Base-by-base conservation (phyloP, 1,140 invertebrate genomes). In the Pemphigus obesinymphae region DNA sequence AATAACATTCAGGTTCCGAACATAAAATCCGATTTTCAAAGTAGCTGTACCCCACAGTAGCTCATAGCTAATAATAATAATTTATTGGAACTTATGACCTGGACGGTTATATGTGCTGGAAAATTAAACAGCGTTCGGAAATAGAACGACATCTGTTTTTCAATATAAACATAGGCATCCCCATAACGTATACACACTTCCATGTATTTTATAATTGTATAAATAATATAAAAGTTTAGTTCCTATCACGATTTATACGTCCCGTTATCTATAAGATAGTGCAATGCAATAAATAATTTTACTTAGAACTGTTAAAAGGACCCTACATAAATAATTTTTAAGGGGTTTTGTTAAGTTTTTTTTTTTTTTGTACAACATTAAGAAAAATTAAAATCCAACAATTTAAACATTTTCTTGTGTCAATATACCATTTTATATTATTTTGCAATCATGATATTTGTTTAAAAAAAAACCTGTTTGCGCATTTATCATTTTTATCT, bases 71-170 rank as follows among this genome's bases (percentile, higher is more conserved):
- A 70, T 70, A 70, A 70, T 70, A 70, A 70, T 70, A 10, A 70
- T 70, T 70, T 45, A 26, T 40, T 17, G 68, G 40, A 45, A 29
- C 40, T 70, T 43, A 17, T 29, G 68, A 23, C 26, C 68, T 45
- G 68, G 23, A 45, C 68, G 23, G 26, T 45, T 17, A 20, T n/a
- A n/a, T n/a, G n/a, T n/a, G n/a, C 68, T 26, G 23, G 15, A 29
- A 17, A 29, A 45, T n/a, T 15, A 45, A 70, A 70, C 34, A 70
- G 26, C 40, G 13, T 70, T 17, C 23, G 23, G 2, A 70, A 70
- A 70, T 70, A 70, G 68, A 70, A 70, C 23, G 45, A 70, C 68
- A 70, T 70, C 68, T 70, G 68, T 70, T 70, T 70, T 70, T 45
- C 23, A 70, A 70, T 34, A 45, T 70, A 70, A 70, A 70, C 66